phyloP scores from a whole-genome alignment of 37 sponge, comb jelly and placozoan genomes.

The Diacarnus erythraeanus region DNA sequence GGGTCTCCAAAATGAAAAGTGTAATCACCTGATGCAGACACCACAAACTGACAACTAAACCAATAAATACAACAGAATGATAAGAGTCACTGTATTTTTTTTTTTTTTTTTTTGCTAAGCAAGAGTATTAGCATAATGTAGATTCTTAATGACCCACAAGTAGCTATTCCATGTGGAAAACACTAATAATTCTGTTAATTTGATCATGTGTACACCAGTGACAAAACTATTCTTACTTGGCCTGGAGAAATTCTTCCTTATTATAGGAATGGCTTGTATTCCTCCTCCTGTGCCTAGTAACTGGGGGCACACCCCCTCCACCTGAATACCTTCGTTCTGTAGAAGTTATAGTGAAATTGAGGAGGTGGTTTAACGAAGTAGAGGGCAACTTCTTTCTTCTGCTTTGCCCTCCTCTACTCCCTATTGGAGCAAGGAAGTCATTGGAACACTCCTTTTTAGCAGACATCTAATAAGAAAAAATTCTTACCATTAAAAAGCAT shows the following conservation, averaged over 20 bases:
- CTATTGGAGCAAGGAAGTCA: not conserved
- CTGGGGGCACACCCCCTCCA: not conserved
- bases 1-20: constrained; percentile 63
- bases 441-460: not conserved
- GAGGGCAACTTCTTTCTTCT: constrained; percentile 15
- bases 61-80: too few species aligned
- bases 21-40: constrained; percentile 67
- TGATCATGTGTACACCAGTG: too few species aligned
- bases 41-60: constrained; percentile 87
- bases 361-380: constrained; percentile 74
- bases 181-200: too few species aligned
- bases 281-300: constrained; percentile 7
- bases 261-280: constrained; percentile 35
- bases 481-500: not conserved
- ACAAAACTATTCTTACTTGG: constrained; percentile 73
- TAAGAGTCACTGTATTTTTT: too few species aligned
- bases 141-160: too few species aligned
- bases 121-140: too few species aligned
- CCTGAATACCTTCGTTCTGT: not conserved
- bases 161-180: too few species aligned
- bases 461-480: not conserved
- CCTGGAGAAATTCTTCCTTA: constrained; percentile 87
- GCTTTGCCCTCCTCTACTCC: not conserved
- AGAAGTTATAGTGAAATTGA: constrained; percentile 23
- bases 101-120: too few species aligned